Evolutionary conservation across 2,797 vertebrate species (phyloP).

Genomic region (Rhinophrynus dorsalis): DNA sequence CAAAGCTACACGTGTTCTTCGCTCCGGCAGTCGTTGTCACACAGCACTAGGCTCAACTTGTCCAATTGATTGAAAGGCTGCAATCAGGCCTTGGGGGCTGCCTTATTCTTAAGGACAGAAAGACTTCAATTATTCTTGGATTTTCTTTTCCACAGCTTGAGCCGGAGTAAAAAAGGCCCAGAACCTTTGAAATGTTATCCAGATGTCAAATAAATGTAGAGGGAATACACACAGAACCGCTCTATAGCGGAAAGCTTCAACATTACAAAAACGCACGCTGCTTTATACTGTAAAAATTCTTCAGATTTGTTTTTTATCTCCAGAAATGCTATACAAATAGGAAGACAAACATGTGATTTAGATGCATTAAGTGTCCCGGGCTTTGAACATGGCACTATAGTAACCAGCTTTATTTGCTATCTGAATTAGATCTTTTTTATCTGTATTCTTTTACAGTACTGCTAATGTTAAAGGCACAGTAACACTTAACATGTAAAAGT

Average conservation of each 20-base stretch:
- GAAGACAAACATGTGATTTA: too few relatives aligned
- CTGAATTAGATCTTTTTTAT: too few relatives aligned
- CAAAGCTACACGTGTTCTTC: slow-evolving; percentile 6
- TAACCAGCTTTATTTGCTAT: too few relatives aligned
- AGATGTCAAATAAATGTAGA: slow-evolving; percentile 6
- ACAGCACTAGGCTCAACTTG: neutral
- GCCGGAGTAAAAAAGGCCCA: slow-evolving; percentile 4
- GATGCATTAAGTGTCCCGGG: neutral
- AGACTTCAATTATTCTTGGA: neutral
- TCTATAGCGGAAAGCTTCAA: neutral
- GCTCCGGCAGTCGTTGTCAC: neutral
- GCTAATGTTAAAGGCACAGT: too few relatives aligned
- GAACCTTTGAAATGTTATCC: slow-evolving; percentile 17
- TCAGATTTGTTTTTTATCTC: slow-evolving; percentile 13
- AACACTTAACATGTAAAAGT: too few relatives aligned
- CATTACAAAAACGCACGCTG: slow-evolving; percentile 6
- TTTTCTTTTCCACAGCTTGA: slow-evolving; percentile 10
- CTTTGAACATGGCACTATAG: too few relatives aligned
- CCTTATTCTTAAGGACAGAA: slow-evolving; percentile 1
- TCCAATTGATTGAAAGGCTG: neutral
- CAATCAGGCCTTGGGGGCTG: slow-evolving; percentile 1
- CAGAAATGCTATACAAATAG: neutral
- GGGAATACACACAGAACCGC: neutral
- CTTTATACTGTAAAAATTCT: slow-evolving; percentile 1
- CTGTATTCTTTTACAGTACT: too few relatives aligned